Evolutionary conservation across 2,888 invertebrate genomes (phyloP), one percentile per base, ranked within the genome.

Genomic region (Diarsia brunnea): DNA sequence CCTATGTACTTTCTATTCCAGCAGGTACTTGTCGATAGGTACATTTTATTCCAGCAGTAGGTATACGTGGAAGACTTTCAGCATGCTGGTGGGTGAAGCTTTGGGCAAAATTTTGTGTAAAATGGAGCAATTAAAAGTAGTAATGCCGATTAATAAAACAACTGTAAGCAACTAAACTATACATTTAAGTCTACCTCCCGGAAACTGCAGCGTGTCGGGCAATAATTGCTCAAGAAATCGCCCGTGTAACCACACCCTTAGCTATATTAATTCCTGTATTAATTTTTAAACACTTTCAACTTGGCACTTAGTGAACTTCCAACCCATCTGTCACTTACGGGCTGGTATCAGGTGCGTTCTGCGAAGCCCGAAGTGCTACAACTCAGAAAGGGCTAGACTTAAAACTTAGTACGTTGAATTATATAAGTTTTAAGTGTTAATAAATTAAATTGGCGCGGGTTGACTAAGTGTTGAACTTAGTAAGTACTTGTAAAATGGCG

Each of bases 301-400:
- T 84, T 85, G 24, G 58, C 76, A 66, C 79, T 82, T 83, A 85
- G 77, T 69, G 55, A 65, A 84, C 68, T 79, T 78, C 64, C 55
- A 61, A 27, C 70, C 71, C 77, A 83, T 82, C 84, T 88, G 87
- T 83, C 86, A 87, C 82, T 82, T 77, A 78, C 67, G 63, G 53
- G 66, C 73, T 5, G 83, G 83, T 79, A 89, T 87, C 90, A 89
- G 89, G 89, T 89, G 89, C 68, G 79, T 75, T 27, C 51, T 67
- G 31, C 67, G 60, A 78, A 84, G 82, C 81, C 45, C 66, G 60
- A 78, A 84, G 82, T 82, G 73, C 74, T 76, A 58, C 78, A 83
- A 85, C 86, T 86, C 69, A 81, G 77, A 84, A 86, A 86, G 84
- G 78, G 80, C 87, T 88, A 89, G 84, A 84, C 84, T 84, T 72